Evolutionary conservation across 2,113 vertebrate genomes (phyloP), one percentile per base, ranked within the genome.

Genomic region (Silurus meridionalis): DNA sequence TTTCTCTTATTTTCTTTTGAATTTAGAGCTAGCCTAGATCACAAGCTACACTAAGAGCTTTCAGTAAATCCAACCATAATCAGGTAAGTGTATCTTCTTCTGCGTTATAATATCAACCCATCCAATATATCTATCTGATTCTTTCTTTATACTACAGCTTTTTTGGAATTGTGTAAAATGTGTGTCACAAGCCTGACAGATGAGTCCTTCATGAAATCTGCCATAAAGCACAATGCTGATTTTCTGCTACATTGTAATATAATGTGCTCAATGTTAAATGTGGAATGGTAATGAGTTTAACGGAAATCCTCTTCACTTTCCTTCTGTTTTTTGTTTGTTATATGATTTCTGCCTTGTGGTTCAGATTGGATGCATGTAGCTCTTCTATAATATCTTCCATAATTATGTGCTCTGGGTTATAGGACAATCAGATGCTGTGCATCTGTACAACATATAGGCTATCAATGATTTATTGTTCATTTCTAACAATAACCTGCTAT

Each of bases 21-120:
- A 25, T 15, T 75, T 52, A 75, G 52, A 72, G 17, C 8, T 13
- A 75, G 14, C 13, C 11, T 55, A 28, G 3, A 14, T 6, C n/a
- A 15, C 5, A 80, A 37, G 2, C 37, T 37, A 46, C 57, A 61
- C 19, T 48, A 48, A 61, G 37, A 37, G 37, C 17, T 10, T 48
- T 46, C 14, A 61, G 25, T 80, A 23, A 21, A 61, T 23, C 19
- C 14, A 80, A 37, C 15, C 25, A 58, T 60, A 46, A 80, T 19
- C 77, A 80, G 57, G 78, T 80, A 80, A 80, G 78, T 23, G 48
- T 11, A 60, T 6, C 5, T 46, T 80, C 28, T 80, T 37, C 55
- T 79, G 55, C 5, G 37, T 78, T 8, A 78, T 57, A 15, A 28
- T 57, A 2, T n/a, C 21, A 7, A 63, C 37, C 37, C 37, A 37